These are phyloP conservation scores for Sipha maydis DNA, from an alignment of 2,888 invertebrate species.

Conservation along the genomic window DNA sequence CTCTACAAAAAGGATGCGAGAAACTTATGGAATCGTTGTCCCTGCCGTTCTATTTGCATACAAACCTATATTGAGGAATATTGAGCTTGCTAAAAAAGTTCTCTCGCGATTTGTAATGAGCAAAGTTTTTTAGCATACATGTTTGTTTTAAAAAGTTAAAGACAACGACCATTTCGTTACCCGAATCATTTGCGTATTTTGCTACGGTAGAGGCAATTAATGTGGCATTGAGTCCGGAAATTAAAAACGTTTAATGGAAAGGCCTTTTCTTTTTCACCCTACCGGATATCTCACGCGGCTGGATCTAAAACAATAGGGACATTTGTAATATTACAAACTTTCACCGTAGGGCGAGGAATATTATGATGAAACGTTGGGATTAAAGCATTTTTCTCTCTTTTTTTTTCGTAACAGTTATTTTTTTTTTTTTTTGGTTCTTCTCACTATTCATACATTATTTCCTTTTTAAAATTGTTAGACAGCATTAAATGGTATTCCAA, in stretches of 20 bases:
- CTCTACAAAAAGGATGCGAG: too few relatives aligned
- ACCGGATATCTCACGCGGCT: conserved; percentile 23
- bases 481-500: background rate
- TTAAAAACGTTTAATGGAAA: conserved; percentile 60
- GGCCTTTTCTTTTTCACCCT: conserved; percentile 37
- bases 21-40: too few relatives aligned
- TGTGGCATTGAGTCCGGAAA: conserved; percentile 61
- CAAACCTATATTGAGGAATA: too few relatives aligned
- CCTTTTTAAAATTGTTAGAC: background rate
- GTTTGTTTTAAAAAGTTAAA: conserved; percentile 1
- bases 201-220: conserved; percentile 21
- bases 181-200: background rate
- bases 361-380: conserved; percentile 11
- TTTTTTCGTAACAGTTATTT: background rate
- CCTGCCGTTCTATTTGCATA: too few relatives aligned
- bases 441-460: background rate
- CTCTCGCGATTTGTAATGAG: conserved; percentile 18
- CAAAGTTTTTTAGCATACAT: conserved; percentile 28
- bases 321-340: conserved; percentile 51
- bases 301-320: conserved; percentile 47
- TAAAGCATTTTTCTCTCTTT: background rate
- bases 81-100: too few relatives aligned
- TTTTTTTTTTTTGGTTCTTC: background rate
- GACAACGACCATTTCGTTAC: background rate
- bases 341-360: background rate